phyloP scores from a whole-genome alignment of 2,113 vertebrate genomes.

The Otolemur garnettii region DNA sequence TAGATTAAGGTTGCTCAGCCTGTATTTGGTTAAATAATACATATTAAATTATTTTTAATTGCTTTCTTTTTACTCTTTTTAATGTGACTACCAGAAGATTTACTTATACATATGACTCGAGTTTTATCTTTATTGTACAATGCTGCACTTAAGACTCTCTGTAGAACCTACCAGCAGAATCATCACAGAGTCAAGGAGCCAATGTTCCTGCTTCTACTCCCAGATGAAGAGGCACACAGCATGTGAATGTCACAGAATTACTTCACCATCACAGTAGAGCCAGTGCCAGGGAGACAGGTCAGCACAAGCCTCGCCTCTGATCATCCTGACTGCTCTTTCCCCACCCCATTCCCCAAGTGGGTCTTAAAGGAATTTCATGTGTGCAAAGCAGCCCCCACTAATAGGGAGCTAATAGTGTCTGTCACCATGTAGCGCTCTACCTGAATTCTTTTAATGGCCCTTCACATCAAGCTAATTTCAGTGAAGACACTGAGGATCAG shows the following conservation, averaged over 20 bases:
- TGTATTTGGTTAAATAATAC: neutral
- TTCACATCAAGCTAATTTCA: neutral
- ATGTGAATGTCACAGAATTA: neutral
- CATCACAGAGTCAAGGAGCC: neutral
- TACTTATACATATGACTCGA: neutral
- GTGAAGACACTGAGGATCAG: neutral
- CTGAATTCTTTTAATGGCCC: neutral
- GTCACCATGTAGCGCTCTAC: neutral
- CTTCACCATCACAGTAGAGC: neutral
- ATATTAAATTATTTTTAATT: conserved; percentile 33
- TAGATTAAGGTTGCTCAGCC: neutral
- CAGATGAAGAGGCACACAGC: neutral
- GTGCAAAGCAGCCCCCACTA: neutral
- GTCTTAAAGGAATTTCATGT: too few species aligned
- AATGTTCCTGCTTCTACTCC: neutral
- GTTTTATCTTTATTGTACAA: neutral
- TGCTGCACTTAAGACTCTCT: neutral
- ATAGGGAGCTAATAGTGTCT: neutral
- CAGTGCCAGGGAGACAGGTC: neutral
- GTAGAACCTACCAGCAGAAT: neutral
- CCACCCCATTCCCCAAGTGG: too few species aligned
- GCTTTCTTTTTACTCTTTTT: conserved; percentile 23
- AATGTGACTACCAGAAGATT: neutral
- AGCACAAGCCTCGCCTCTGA: neutral
- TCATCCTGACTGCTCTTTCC: neutral